phyloP scores from a whole-genome alignment of 92 coral and sea anemone genomes.

The Siderastrea radians region DNA sequence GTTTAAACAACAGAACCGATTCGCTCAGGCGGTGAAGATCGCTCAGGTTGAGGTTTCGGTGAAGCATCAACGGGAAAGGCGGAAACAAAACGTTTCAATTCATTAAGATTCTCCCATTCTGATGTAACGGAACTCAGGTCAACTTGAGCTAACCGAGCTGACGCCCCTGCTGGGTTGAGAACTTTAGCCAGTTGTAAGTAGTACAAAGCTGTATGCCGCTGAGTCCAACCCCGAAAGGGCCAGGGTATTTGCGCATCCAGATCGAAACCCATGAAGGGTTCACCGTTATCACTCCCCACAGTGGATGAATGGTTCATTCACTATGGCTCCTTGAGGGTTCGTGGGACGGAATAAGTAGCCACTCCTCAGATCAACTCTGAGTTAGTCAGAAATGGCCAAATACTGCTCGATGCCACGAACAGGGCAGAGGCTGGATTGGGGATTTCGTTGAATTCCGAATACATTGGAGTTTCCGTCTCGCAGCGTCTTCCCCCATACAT shows the following conservation, averaged over 20 bases:
- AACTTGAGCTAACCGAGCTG: background rate
- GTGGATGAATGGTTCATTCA: conserved; percentile 22
- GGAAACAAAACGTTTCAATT: background rate
- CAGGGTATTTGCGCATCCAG: conserved; percentile 59
- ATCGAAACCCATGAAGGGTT: conserved; percentile 58
- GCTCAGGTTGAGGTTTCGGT: no score
- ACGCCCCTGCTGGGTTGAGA: conserved; percentile 36
- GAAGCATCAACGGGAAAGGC: no score
- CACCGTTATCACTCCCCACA: conserved; percentile 43
- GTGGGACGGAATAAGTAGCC: conserved; percentile 41
- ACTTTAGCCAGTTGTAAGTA: conserved; percentile 19
- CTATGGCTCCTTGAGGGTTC: conserved; percentile 31
- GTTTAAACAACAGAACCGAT: no score
- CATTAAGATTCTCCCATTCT: conserved; percentile 31
- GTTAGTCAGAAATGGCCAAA: no score
- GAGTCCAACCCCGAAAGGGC: conserved; percentile 45
- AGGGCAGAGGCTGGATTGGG: no score
- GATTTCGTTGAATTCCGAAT: no score
- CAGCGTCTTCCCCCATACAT: no score
- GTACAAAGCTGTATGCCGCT: conserved; percentile 19
- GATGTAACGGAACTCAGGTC: background rate
- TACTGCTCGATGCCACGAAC: no score
- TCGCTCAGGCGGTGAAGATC: no score
- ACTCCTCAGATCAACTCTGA: no score
- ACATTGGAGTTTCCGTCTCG: no score